Base-by-base conservation (phyloP, 2,113 vertebrate species). In the Nematolebias whitei region DNA sequence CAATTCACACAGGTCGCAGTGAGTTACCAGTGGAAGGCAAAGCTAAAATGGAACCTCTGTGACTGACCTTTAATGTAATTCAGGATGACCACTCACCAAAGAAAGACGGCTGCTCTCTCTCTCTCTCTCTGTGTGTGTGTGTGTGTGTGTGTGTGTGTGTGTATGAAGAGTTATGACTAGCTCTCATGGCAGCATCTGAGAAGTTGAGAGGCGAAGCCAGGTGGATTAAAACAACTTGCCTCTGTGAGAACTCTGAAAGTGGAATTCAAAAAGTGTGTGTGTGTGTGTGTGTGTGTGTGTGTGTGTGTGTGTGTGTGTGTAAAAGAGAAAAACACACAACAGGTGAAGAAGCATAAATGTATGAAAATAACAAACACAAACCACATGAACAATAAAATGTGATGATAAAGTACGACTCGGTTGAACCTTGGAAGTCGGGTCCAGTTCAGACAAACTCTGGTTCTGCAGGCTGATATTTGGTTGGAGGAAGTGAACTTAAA, bases 171-270 rank as follows among this genome's bases (percentile, higher is more conserved):
- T 29, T 29, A 29, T 81, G 78, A 72, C 51, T 51, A 38, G 62
- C 79, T 78, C 72, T 84, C 73, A 59, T 69, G 78, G 68, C 63
- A 50, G 65, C 82, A 82, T 88, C 83, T 75, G 60, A 67, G 63
- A 84, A 82, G 78, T 80, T 76, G 76, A 86, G 82, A 84, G 62
- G 56, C 69, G 85, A 85, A 87, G 83, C 87, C 76, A 86, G 85
- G 83, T 83, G 88, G 85, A 89, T 85, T 83, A 90, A 56, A 54
- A 56, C 5, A 0, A 79, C 78, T 82, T 69, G 79, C 74, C 75
- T 74, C 84, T 88, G 86, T 82, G 83, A 88, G 86, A 86, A 90
- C 52, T 78, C 87, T 91, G 90, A 85, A 85, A 82, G 58, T 15
- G 63, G 58, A 35, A 60, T 68, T 49, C 49, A 74, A 76, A 70